phyloP scores from a whole-genome alignment of 2,888 invertebrate species.

The Parnassius apollo region DNA sequence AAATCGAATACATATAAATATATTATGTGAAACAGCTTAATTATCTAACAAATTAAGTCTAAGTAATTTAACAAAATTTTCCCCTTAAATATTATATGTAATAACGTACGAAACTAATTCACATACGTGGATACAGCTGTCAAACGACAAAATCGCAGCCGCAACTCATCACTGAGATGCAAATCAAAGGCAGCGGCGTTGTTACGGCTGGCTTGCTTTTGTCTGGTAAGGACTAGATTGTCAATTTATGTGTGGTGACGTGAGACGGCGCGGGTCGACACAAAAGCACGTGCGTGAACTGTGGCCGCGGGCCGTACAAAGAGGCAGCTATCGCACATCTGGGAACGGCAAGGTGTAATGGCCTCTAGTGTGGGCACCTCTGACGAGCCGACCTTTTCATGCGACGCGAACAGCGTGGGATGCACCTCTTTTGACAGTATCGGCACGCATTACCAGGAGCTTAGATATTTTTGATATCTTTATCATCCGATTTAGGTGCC shows the following conservation, averaged over 20 bases:
- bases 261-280: slow-evolving; percentile 58
- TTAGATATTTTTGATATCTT: slow-evolving; percentile 49
- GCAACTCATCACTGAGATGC: slow-evolving; percentile 39
- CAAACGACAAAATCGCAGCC: slow-evolving; percentile 19
- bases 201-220: slow-evolving; percentile 39
- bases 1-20: no score
- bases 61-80: no score
- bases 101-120: not conserved
- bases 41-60: no score
- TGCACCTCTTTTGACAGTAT: slow-evolving; percentile 62
- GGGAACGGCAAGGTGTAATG: slow-evolving; percentile 70
- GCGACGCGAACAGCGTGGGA: slow-evolving; percentile 64
- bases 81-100: no score
- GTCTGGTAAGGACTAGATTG: slow-evolving; percentile 58
- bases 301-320: slow-evolving; percentile 61
- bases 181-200: slow-evolving; percentile 41
- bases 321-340: slow-evolving; percentile 45
- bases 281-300: slow-evolving; percentile 77
- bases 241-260: slow-evolving; percentile 69
- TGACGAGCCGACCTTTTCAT: slow-evolving; percentile 63
- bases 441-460: slow-evolving; percentile 54
- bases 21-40: no score
- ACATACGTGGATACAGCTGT: not conserved
- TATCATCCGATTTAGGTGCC: slow-evolving; percentile 50
- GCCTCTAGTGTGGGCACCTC: slow-evolving; percentile 69